phyloP scores from a whole-genome alignment of 2,888 invertebrate species.

The Drosophila algonquin region DNA sequence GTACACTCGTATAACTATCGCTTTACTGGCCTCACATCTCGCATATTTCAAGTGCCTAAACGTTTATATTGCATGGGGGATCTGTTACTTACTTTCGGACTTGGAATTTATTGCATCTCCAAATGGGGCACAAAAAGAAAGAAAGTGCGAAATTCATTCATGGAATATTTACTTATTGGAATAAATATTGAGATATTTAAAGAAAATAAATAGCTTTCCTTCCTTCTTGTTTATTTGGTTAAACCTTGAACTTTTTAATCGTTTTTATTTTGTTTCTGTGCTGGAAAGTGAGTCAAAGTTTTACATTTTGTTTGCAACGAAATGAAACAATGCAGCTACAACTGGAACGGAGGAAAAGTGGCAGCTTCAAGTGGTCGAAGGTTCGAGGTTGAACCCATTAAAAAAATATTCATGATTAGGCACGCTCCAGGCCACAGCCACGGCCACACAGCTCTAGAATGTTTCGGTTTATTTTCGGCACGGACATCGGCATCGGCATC shows the following conservation, averaged over 20 bases:
- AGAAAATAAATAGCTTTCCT: neutral
- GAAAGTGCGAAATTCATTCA: neutral
- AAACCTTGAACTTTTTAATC: neutral
- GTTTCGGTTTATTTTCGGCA: neutral
- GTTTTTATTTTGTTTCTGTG: neutral
- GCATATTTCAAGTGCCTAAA: neutral
- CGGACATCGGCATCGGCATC: too few relatives aligned
- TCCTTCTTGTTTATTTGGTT: neutral
- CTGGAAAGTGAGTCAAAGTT: neutral
- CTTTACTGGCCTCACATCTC: neutral
- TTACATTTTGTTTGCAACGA: neutral
- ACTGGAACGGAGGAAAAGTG: too few relatives aligned
- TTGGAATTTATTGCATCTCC: neutral
- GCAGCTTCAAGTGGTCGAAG: neutral
- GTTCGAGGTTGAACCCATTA: slow-evolving; percentile 16
- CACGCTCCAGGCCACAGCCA: slow-evolving; percentile 17
- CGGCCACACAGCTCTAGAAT: too few relatives aligned
- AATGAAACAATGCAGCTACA: neutral
- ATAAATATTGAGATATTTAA: neutral
- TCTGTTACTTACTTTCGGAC: neutral
- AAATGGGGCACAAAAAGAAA: too few relatives aligned
- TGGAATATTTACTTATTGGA: neutral
- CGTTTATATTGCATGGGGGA: too few relatives aligned
- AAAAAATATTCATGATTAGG: slow-evolving; percentile 29
- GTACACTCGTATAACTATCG: neutral